Evolutionary conservation across 2,113 vertebrate species (phyloP).

Genomic region (Cynopterus brachyotis): DNA sequence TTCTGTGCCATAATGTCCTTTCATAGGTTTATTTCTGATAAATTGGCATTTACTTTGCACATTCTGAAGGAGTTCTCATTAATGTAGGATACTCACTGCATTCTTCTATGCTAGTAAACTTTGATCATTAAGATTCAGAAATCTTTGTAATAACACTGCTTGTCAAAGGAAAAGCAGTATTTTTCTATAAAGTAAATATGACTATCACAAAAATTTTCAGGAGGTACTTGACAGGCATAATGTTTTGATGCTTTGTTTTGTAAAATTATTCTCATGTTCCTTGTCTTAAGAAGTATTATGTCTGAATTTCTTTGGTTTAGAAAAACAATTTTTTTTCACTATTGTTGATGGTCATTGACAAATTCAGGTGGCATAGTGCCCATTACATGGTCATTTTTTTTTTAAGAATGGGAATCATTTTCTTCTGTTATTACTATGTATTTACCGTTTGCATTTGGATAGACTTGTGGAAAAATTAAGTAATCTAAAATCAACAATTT

Average conservation of each 20-base stretch:
- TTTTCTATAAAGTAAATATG: constrained; percentile 29
- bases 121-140: constrained; percentile 44
- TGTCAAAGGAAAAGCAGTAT: not conserved
- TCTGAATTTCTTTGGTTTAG: not conserved
- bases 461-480: not conserved
- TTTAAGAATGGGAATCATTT: not conserved
- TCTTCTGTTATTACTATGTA: constrained; percentile 3
- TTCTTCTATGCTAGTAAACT: constrained; percentile 46
- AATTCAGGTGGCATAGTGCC: not conserved
- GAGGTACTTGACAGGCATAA: constrained; percentile 29
- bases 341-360: constrained; percentile 10
- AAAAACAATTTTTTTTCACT: not conserved
- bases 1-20: constrained; percentile 5
- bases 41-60: constrained; percentile 47
- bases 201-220: not conserved
- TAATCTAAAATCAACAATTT: constrained; percentile 6
- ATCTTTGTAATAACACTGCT: not conserved
- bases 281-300: not conserved
- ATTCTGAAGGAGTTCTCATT: constrained; percentile 18
- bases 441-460: not conserved
- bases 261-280: constrained; percentile 31
- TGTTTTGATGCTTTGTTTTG: constrained; percentile 9
- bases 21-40: constrained; percentile 40
- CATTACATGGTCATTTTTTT: not conserved
- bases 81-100: not conserved